Evolutionary conservation across 2,888 invertebrate genomes (phyloP).

Genomic region (Eurytoma adleriae): DNA sequence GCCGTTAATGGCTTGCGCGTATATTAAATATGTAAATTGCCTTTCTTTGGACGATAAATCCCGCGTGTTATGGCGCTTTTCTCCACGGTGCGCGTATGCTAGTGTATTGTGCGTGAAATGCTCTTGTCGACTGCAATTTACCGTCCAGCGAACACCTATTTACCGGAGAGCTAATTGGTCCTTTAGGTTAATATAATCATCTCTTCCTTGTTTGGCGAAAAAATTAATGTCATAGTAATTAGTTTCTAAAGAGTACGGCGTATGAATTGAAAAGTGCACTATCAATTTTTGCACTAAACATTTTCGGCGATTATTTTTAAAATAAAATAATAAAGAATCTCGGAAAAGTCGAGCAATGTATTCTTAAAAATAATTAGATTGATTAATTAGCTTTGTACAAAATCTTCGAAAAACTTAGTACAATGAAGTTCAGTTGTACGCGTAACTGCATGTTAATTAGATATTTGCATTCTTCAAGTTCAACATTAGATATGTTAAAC

Average conservation of each 20-base stretch:
- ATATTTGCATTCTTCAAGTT: too few relatives aligned
- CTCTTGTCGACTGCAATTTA: constrained; percentile 23
- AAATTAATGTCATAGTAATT: neutral
- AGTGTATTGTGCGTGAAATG: constrained; percentile 7
- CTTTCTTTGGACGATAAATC: constrained; percentile 41
- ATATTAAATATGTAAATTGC: constrained; percentile 39
- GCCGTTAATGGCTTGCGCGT: constrained; percentile 4
- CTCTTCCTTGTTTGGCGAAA: constrained; percentile 24
- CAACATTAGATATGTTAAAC: too few relatives aligned
- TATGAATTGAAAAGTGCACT: constrained; percentile 12
- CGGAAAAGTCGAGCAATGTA: too few relatives aligned
- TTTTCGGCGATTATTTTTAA: too few relatives aligned
- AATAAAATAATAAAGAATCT: too few relatives aligned
- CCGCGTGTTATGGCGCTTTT: constrained; percentile 23
- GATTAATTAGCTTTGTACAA: too few relatives aligned
- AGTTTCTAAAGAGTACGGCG: neutral
- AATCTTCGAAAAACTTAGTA: too few relatives aligned
- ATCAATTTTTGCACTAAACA: neutral
- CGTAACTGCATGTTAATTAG: too few relatives aligned
- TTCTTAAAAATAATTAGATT: too few relatives aligned
- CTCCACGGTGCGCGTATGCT: neutral
- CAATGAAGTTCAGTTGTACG: too few relatives aligned
- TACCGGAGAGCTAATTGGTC: constrained; percentile 20
- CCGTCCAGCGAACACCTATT: neutral
- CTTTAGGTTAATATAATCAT: constrained; percentile 23